Conservation (phyloP, 2,888 invertebrate genomes). For the Dyspetes luteomarginatus region DNA sequence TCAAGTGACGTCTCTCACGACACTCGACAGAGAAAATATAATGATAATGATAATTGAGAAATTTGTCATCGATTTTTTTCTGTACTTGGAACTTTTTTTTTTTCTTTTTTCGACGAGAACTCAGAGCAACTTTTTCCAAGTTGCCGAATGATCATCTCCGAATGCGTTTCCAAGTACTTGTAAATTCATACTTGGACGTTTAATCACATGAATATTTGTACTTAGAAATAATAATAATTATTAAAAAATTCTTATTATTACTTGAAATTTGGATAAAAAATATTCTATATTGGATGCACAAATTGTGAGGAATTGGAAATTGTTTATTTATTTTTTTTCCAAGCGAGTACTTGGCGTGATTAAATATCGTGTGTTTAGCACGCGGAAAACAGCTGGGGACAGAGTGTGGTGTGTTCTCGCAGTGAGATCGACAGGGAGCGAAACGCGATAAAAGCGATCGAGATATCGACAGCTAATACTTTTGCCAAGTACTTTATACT, state of each 20-base stretch:
- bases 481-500: constrained; percentile 10
- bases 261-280: too few relatives aligned
- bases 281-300: too few relatives aligned
- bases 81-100: too few relatives aligned
- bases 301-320: constrained; percentile 7
- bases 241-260: too few relatives aligned
- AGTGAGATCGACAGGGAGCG: constrained; percentile 23
- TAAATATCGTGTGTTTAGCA: constrained; percentile 1
- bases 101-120: too few relatives aligned
- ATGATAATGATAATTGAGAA: neutral
- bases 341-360: neutral
- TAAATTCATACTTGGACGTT: neutral
- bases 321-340: neutral
- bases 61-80: too few relatives aligned
- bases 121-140: too few relatives aligned
- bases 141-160: too few relatives aligned
- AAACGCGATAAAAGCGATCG: constrained; percentile 43
- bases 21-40: neutral
- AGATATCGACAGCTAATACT: constrained; percentile 33
- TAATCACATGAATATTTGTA: neutral
- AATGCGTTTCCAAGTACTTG: too few relatives aligned
- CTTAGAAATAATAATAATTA: neutral
- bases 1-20: neutral
- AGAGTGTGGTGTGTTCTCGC: neutral
- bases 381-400: neutral